Conservation (phyloP, 2,888 invertebrate species). For the Lasioglossum calceatum region DNA sequence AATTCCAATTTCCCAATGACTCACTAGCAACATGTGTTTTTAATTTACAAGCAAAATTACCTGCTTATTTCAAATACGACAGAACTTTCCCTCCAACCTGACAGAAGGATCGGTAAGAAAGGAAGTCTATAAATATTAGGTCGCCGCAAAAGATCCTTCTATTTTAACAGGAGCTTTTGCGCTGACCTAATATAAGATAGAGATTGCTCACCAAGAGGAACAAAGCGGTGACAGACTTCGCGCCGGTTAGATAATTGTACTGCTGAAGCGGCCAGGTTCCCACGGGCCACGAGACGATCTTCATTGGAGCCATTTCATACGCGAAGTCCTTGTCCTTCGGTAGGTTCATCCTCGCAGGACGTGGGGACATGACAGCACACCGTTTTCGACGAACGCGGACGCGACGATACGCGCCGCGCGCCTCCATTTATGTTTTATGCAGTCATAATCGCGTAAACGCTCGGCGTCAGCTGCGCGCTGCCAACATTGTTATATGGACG, state of each 20-base stretch:
- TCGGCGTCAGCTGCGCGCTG: neutral
- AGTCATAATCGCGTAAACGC: conserved; percentile 16
- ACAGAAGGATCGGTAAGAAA: too few relatives aligned
- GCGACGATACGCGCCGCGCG: too few relatives aligned
- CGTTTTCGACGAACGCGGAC: neutral
- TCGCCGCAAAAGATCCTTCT: too few relatives aligned
- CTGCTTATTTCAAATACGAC: too few relatives aligned
- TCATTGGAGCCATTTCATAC: conserved; percentile 30
- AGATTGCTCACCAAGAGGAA: conserved; percentile 4
- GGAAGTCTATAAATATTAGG: too few relatives aligned
- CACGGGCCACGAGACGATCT: conserved; percentile 32
- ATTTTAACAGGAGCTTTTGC: too few relatives aligned
- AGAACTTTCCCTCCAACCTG: too few relatives aligned
- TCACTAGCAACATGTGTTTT: too few relatives aligned
- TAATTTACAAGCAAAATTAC: too few relatives aligned
- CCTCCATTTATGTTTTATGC: conserved; percentile 22
- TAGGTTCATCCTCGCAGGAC: conserved; percentile 16
- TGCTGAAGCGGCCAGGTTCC: conserved; percentile 38
- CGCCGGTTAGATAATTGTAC: neutral
- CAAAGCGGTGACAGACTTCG: neutral
- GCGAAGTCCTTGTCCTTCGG: conserved; percentile 19
- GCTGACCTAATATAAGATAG: neutral
- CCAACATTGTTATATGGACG: neutral
- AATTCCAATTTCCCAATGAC: too few relatives aligned
- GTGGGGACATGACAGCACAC: neutral